Base-by-base conservation (phyloP, 35 echinoderm and acorn worm genomes). In the Eucidaris tribuloides region DNA sequence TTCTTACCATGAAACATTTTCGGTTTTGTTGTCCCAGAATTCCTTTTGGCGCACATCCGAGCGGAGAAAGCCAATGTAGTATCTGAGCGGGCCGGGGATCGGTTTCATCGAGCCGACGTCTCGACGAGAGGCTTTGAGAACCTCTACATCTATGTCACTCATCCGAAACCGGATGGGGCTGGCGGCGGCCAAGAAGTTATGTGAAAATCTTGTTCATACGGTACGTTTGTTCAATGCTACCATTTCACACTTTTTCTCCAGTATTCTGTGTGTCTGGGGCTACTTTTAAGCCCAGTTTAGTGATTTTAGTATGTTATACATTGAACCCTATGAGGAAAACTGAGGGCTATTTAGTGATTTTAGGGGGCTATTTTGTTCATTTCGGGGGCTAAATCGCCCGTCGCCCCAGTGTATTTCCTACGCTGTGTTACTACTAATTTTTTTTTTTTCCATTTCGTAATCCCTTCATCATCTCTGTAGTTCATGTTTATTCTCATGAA, bases 41-140 rank as follows among this genome's bases (percentile, higher is more conserved):
- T 82, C 90, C 23, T 99, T 93, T 74, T 50, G 93, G 4, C 84
- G 41, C 96, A 99, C 71, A 99, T 99, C 18, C 49, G 91, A 61
- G 19, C 78, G 13, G 96, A 93, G 58, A 93, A 86, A 56, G 96
- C 91, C 20, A 93, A 78, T 54, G 85, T 93, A n/a, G 1, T 90
- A 81, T 27, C 62, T 99, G 25, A 55, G 96, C 40, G 96, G 96
- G 4, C 88, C 85, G 49, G 96, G 96, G 1, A 93, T 91, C 24
- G 96, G 96, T 24, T 79, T 82, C 54, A 62, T 90, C 62, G 96
- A 99, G 72, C 91, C 86, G 13, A 89, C 91, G 25, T 99, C 96
- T 36, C 90, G 96, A 42, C 78, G 96, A 33, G 96, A 99, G 64
- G 91, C 96, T 99, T 99, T 84, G 96, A 99, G 81, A 89, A 89